Percentiles rank a stretch among this genome's conserved stretches.
These are phyloP conservation scores for Smutsia temminckii DNA, from an alignment of 2,797 vertebrate genomes.

Conservation along the genomic window DNA sequence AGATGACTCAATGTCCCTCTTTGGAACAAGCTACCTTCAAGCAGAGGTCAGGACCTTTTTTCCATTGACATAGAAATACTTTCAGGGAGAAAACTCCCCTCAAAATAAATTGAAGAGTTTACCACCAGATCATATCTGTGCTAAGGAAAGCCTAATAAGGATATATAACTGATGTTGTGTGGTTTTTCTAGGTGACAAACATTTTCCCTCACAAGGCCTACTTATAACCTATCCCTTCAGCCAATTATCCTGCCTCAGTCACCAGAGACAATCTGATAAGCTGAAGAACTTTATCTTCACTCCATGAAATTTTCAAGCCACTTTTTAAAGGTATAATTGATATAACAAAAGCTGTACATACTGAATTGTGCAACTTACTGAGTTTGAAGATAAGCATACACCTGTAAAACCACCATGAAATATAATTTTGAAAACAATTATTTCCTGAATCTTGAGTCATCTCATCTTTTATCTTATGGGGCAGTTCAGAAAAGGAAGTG, in stretches of 20 bases:
- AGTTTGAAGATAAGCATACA: neutral
- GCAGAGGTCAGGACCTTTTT: constrained; percentile 7
- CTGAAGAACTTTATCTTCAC: constrained; percentile 8
- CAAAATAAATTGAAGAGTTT: constrained; percentile 43
- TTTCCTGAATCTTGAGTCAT: constrained; percentile 19
- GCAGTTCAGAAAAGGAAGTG: neutral
- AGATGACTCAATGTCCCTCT: constrained; percentile 23
- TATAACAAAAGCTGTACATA: neutral
- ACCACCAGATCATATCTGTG: neutral
- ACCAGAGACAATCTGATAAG: constrained; percentile 6
- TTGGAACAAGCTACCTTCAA: constrained; percentile 8
- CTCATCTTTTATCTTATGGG: neutral
- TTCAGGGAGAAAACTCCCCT: constrained; percentile 43
- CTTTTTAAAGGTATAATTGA: neutral
- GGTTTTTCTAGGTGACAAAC: constrained; percentile 11
- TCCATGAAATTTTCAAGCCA: constrained; percentile 21
- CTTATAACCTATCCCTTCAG: constrained; percentile 28
- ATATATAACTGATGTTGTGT: neutral
- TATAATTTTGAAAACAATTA: constrained; percentile 23
- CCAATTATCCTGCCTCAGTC: neutral
- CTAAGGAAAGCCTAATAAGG: constrained; percentile 8
- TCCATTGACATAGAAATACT: neutral
- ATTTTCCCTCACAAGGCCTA: neutral
- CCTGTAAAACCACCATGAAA: neutral
- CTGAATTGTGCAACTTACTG: neutral